Evolutionary conservation across 2,888 invertebrate species (phyloP).

Genomic region (Trichogramma evanescens): DNA sequence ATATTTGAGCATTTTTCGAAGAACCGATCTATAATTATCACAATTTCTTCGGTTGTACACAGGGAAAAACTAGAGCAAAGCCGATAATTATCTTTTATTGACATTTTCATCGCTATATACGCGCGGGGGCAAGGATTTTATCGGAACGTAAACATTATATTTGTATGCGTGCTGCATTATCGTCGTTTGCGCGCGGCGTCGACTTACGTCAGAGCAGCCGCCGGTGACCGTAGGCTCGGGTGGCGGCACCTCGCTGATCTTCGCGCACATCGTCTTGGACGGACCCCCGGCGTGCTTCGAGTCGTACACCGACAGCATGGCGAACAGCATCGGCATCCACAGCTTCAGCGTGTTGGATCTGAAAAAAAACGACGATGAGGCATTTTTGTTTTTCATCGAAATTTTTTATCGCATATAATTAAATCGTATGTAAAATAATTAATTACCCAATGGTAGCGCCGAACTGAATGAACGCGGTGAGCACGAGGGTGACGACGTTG

Average conservation of each 20-base stretch:
- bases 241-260: not conserved
- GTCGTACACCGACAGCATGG: conserved; percentile 55
- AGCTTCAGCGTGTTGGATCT: conserved; percentile 76
- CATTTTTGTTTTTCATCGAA: too few species aligned
- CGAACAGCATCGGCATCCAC: conserved; percentile 82
- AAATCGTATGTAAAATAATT: too few species aligned
- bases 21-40: too few species aligned
- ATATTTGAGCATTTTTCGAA: not conserved
- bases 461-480: conserved; percentile 61
- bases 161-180: too few species aligned
- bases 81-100: too few species aligned
- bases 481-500: conserved; percentile 55
- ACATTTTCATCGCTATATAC: too few species aligned
- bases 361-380: conserved; percentile 20
- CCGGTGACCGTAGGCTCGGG: not conserved
- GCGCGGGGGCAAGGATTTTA: too few species aligned
- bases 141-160: too few species aligned
- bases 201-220: conserved; percentile 21
- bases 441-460: conserved; percentile 61
- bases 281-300: conserved; percentile 29
- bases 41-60: too few species aligned
- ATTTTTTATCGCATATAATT: too few species aligned
- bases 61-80: too few species aligned
- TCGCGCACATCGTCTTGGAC: conserved; percentile 22
- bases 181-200: too few species aligned